Evolutionary conservation across 2,888 invertebrate species (phyloP).

Genomic region (Drosophila mercatorum): DNA sequence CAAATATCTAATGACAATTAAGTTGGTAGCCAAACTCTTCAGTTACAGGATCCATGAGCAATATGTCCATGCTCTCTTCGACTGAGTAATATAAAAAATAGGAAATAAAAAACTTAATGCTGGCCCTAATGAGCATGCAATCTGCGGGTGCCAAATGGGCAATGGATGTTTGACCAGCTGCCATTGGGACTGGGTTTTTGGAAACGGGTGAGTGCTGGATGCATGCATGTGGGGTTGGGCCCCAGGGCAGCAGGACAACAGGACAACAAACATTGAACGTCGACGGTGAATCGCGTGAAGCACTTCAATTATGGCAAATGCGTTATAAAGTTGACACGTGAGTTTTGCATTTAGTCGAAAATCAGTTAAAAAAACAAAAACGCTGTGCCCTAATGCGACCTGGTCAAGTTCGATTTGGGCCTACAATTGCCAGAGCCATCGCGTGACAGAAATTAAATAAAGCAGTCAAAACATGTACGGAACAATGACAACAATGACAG

Average conservation of each 20-base stretch:
- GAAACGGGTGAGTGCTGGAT: background rate
- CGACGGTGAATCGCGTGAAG: slow-evolving; percentile 60
- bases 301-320: slow-evolving; percentile 66
- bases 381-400: slow-evolving; percentile 22
- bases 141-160: slow-evolving; percentile 56
- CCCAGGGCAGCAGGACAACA: background rate
- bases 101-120: slow-evolving; percentile 26
- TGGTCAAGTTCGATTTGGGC: slow-evolving; percentile 51
- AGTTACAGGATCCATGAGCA: slow-evolving; percentile 1
- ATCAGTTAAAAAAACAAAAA: slow-evolving; percentile 23
- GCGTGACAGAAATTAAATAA: slow-evolving; percentile 74
- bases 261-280: slow-evolving; percentile 3
- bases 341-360: slow-evolving; percentile 57
- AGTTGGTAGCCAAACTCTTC: too few species aligned
- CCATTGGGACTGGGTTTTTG: slow-evolving; percentile 42
- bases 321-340: slow-evolving; percentile 59
- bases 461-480: slow-evolving; percentile 66
- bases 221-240: background rate
- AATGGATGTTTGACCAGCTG: slow-evolving; percentile 71
- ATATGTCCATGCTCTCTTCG: slow-evolving; percentile 2
- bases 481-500: slow-evolving; percentile 69
- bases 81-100: slow-evolving; percentile 5
- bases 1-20: too few species aligned
- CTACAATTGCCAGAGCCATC: slow-evolving; percentile 35
- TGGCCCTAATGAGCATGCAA: slow-evolving; percentile 51